phyloP scores from a whole-genome alignment of 2,113 vertebrate species.

The Boulengeromyrus knoepffleri region DNA sequence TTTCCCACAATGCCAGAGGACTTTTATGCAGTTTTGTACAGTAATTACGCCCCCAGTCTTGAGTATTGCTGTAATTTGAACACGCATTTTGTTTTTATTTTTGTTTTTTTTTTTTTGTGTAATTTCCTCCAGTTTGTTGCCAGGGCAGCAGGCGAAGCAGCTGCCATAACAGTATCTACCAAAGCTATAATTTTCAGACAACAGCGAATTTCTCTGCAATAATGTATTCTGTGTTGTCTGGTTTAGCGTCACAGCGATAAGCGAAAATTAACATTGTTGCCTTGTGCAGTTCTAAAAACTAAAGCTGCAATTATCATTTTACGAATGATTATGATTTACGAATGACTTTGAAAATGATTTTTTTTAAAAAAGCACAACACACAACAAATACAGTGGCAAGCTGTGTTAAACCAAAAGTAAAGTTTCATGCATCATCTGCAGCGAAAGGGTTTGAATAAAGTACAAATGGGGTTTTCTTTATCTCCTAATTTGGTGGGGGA shows the following conservation, averaged over 20 bases:
- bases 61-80: background rate
- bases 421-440: background rate
- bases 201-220: background rate
- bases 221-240: background rate
- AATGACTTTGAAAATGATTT: background rate
- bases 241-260: background rate
- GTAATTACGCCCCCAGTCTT: background rate
- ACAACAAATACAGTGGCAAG: background rate
- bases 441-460: background rate
- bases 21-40: background rate
- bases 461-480: background rate
- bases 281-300: background rate
- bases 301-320: background rate
- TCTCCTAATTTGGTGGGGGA: background rate
- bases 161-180: background rate
- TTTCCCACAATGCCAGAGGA: background rate
- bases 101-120: background rate
- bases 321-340: background rate
- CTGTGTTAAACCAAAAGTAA: background rate
- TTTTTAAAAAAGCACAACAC: background rate
- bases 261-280: background rate
- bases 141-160: background rate
- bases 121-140: conserved; percentile 1
- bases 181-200: conserved; percentile 9
- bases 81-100: background rate